Base-by-base conservation (phyloP, 2,888 invertebrate species). In the Neoascia interrupta region DNA sequence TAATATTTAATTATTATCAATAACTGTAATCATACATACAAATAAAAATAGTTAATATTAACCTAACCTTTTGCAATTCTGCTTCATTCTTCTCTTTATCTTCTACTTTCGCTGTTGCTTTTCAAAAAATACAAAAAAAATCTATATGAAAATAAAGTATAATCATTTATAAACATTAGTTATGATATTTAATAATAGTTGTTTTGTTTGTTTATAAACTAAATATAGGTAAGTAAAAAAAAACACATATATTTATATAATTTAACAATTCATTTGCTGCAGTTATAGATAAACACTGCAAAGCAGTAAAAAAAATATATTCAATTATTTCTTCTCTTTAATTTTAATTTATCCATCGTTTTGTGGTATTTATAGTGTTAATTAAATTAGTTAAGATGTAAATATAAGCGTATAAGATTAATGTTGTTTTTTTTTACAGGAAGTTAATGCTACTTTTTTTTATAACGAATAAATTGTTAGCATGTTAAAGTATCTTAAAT, bases 391-490 rank as follows among this genome's bases (percentile, higher is more conserved):
- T 61, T 69, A 68, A 69, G 53, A 61, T 61, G 39, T 68, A 76
- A 64, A 68, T 73, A 79, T 73, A 79, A 79, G 79, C 79, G 79
- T 68, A 79, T 61, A 79, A 61, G 66, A 66, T 68, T 49, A 51
- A 73, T 43, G 31, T 63, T 54, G 60, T 37, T 39, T 28, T 45
- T 36, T 74, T 75, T 54, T 56, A 54, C 41, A 64, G 39, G 36
- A 58, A n/a, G 41, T 5, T 11, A 5, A 37, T 10, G 19, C 36
- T 21, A 11, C 53, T 28, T 23, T 47, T 23, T 21, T 41, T 37
- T 8, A 16, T 54, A 43, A 19, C n/a, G n/a, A n/a, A n/a, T n/a
- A 10, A 26, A 39, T 41, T 36, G 11, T 11, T 36, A 10, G n/a
- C n/a, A 36, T 11, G 11, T n/a, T 36, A 36, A 36, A 36, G 36